Conservation (phyloP, 30 jellyfish, hydroid and myxozoan species). For the Catostylus mosaicus region DNA sequence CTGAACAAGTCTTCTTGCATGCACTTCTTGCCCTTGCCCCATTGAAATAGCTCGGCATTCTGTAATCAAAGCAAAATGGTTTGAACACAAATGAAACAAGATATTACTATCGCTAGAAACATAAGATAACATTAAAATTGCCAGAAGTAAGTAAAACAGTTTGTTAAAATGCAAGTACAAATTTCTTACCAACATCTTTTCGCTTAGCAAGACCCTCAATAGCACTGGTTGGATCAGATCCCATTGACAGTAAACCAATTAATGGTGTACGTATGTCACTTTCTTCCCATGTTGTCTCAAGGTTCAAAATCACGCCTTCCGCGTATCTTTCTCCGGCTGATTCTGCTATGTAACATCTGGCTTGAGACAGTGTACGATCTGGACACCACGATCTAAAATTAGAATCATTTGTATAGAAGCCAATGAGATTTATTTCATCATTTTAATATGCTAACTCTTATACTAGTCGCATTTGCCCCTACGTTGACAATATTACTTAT, state of each 20-base stretch:
- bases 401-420: background rate
- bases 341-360: slow-evolving; percentile 86
- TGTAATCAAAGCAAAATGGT: slow-evolving; percentile 5
- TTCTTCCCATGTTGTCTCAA: slow-evolving; percentile 96
- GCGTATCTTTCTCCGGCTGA: slow-evolving; percentile 89
- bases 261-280: slow-evolving; percentile 82
- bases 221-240: slow-evolving; percentile 96
- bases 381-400: slow-evolving; percentile 94
- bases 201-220: slow-evolving; percentile 91
- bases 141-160: too few species aligned
- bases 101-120: background rate
- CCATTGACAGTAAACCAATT: slow-evolving; percentile 95
- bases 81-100: too few species aligned
- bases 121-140: too few species aligned
- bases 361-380: slow-evolving; percentile 93
- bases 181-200: slow-evolving; percentile 60
- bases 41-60: slow-evolving; percentile 96
- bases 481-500: too few species aligned
- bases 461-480: too few species aligned
- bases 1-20: slow-evolving; percentile 90
- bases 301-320: slow-evolving; percentile 88
- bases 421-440: background rate
- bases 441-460: too few species aligned
- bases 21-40: slow-evolving; percentile 99
- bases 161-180: too few species aligned